These are phyloP conservation scores for Iguana delicatissima DNA, from an alignment of 2,797 vertebrate genomes.

Conservation along the genomic window DNA sequence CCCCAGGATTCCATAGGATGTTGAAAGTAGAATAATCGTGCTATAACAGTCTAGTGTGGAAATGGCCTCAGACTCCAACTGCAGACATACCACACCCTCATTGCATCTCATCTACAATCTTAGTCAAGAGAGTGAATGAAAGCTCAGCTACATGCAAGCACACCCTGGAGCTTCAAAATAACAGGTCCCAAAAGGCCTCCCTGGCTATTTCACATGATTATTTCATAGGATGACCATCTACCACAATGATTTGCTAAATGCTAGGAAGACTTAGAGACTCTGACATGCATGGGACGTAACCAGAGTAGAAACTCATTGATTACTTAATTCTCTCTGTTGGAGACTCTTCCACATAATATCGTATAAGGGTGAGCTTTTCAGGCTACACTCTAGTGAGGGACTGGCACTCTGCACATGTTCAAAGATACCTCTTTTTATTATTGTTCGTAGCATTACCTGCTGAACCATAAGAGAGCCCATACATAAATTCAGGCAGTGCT, in stretches of 20 bases:
- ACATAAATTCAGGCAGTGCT: neutral
- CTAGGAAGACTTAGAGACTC: neutral
- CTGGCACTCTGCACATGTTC: neutral
- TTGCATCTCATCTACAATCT: neutral
- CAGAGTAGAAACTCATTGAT: neutral
- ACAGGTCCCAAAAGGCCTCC: neutral
- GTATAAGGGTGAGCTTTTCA: neutral
- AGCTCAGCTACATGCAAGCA: neutral
- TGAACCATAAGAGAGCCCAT: neutral
- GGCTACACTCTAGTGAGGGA: neutral
- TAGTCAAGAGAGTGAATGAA: too few species aligned
- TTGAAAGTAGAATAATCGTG: too few species aligned
- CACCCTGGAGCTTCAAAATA: too few species aligned
- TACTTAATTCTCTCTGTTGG: neutral
- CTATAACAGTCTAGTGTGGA: too few species aligned
- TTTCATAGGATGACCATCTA: neutral
- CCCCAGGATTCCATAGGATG: too few species aligned
- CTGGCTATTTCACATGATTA: too few species aligned
- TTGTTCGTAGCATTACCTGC: neutral
- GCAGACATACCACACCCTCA: neutral
- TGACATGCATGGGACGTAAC: too few species aligned
- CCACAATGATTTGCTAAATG: neutral
- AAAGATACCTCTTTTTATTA: neutral
- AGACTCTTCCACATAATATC: neutral
- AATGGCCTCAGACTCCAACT: neutral